Percentiles rank a stretch among this genome's conserved stretches.
These are phyloP conservation scores for Columbina picui DNA, from an alignment of 2,113 vertebrate genomes.

Conservation along the genomic window DNA sequence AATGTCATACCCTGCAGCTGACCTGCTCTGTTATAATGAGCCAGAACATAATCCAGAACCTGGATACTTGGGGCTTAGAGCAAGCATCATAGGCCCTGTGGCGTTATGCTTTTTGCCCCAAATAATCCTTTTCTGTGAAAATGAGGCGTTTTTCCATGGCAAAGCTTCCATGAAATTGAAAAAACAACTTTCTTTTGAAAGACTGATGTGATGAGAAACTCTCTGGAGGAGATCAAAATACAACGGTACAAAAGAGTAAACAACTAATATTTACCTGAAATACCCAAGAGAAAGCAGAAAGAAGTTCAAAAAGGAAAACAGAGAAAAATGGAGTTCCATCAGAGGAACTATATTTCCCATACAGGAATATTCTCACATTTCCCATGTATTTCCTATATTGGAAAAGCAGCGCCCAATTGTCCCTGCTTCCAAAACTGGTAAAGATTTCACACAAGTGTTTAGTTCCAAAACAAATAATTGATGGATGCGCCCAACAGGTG, in stretches of 20 bases:
- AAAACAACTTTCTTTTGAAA: background rate
- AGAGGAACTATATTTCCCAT: background rate
- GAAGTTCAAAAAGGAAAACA: background rate
- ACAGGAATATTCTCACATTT: background rate
- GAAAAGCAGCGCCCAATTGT: background rate
- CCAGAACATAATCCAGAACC: background rate
- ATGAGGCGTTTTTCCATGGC: background rate
- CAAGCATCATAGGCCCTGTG: background rate
- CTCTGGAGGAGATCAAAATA: background rate
- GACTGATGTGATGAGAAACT: background rate
- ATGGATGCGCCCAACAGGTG: background rate
- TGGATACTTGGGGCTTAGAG: background rate
- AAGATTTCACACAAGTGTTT: background rate
- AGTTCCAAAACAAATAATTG: background rate
- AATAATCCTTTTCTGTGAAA: background rate
- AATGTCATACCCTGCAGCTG: background rate
- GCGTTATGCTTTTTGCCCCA: background rate
- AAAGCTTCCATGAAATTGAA: constrained; percentile 1
- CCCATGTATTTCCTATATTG: background rate
- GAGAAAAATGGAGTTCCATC: background rate
- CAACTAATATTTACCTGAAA: constrained; percentile 22
- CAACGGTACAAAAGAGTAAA: background rate
- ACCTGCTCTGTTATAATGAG: background rate
- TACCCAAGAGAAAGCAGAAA: background rate
- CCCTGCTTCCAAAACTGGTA: background rate